Evolutionary conservation across 2,888 invertebrate species (phyloP), one percentile per base, ranked within the genome.

Genomic region (Amphipyra tragopoginis): DNA sequence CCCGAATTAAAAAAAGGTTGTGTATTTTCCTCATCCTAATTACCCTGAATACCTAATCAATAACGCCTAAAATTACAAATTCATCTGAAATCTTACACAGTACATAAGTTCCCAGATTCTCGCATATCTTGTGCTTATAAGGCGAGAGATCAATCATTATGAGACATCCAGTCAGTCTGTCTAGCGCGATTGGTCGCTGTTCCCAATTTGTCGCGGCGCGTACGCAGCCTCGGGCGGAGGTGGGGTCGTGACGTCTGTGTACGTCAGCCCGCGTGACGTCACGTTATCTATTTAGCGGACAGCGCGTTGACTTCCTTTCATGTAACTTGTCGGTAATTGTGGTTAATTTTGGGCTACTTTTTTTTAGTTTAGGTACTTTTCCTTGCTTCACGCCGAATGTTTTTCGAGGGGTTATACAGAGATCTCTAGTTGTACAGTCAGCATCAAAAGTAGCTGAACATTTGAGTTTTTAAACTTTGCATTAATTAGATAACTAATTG

Each of bases 211-310:
- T 56, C 63, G 53, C 36, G 44, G 68, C 68, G 71, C 56, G 38
- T 42, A 34, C 59, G 55, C 65, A 15, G 11, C 57, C 38, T 14
- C 14, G 7, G 7, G 21, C 5, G 71, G 76, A 70, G 78, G 75
- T 56, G 75, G 65, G 79, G 76, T 70, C 54, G 61, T 73, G 73
- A 72, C 77, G 53, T 43, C 8, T 43, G 44, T 14, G 15, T 33
- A 48, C 65, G 67, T 65, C 64, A 60, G 57, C n/a, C 52, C 39
- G 44, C 60, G 63, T 72, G 59, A 75, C 65, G 55, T 44, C 43
- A 15, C 26, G 8, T 38, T 21, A 26, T 39, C 39, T 26, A 21
- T 26, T 29, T 29, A 29, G 29, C 40, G 29, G 40, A 50, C 29
- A 40, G 14, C 14, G 40, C 51, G 40, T 26, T 29, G 14, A 51